Conservation (phyloP, 1,140 invertebrate species). For the Drosophila mojavensis region DNA sequence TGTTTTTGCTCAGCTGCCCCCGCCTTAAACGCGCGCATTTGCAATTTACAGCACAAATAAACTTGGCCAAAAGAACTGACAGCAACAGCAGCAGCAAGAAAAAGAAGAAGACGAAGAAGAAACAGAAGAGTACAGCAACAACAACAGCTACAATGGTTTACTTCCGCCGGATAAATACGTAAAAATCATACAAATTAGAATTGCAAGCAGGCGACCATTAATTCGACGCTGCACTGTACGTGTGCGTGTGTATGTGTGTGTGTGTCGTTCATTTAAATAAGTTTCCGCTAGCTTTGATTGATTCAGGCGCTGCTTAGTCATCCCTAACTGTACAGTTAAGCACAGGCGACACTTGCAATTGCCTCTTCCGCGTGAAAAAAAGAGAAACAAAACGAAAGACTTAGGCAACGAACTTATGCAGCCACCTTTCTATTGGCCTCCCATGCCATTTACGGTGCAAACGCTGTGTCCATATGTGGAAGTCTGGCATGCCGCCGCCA, state of each 20-base stretch:
- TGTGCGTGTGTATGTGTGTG: not conserved
- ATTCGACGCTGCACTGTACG: not conserved
- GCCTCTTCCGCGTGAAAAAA: not conserved
- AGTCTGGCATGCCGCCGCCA: constrained; percentile 31
- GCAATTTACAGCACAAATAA: constrained; percentile 81
- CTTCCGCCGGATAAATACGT: constrained; percentile 81
- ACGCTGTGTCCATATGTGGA: constrained; percentile 23
- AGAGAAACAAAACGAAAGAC: constrained; percentile 62
- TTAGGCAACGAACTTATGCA: constrained; percentile 73
- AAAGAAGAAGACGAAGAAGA: constrained; percentile 10
- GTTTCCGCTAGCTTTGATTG: constrained; percentile 65
- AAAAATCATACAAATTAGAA: constrained; percentile 80
- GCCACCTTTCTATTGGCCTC: constrained; percentile 38
- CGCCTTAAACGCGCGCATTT: constrained; percentile 60
- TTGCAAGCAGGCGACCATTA: constrained; percentile 42
- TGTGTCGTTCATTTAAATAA: constrained; percentile 32
- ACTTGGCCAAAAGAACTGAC: constrained; percentile 52
- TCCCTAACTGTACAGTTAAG: constrained; percentile 49
- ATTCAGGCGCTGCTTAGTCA: constrained; percentile 52
- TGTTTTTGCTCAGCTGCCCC: constrained; percentile 40
- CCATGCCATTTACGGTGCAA: constrained; percentile 26
- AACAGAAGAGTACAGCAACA: not conserved
- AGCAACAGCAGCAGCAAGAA: constrained; percentile 21
- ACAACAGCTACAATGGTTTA: constrained; percentile 65
- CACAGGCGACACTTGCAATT: constrained; percentile 26